Base-by-base conservation (phyloP, 2,797 vertebrate species). In the Gymnoscopelus braueri region DNA sequence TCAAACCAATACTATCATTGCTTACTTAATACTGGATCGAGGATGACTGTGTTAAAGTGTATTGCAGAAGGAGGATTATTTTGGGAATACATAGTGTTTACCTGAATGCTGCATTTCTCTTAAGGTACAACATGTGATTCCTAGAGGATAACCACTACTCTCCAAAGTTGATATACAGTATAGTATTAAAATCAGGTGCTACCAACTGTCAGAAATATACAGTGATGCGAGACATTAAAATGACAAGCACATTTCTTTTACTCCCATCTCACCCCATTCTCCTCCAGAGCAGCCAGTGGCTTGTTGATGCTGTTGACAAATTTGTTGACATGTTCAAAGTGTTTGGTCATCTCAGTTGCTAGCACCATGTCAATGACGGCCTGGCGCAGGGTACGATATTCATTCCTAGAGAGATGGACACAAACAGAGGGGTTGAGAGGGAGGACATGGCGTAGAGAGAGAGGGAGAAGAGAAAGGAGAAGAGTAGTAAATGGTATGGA, bases 271-370 rank as follows among this genome's bases (percentile, higher is more conserved):
- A 99, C 98, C 96, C 91, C 94, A 0, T 93, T 95, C 85, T 96
- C 95, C 83, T 98, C 96, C 67, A 98, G 85, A 0, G 94, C 94
- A 63, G 95, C 94, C 93, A 98, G 88, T 0, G 98, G 97, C 87
- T 98, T 99, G 87, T 96, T 98, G 94, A 99, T 96, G 90, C 96
- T 98, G 95, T 98, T 98, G 88, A 97, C 95, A 89, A 99, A 99
- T 85, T 98, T 98, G 94, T 98, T 98, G 91, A 99, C 96, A 0
- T 99, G 97, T 86, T 99, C 97, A 63, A 98, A 99, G 92, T 99
- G 98, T 93, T 96, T 98, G 65, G 98, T 99, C 98, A 99, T 99
- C 92, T 99, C 98, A 4, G 98, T 99, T 69, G 98, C 97, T 57
- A 99, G 92, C 81, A 99, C 97, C 97, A 99, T 99, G 84, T 99